phyloP scores from a whole-genome alignment of 2,888 invertebrate genomes.

The Stictocephala bisonia region DNA sequence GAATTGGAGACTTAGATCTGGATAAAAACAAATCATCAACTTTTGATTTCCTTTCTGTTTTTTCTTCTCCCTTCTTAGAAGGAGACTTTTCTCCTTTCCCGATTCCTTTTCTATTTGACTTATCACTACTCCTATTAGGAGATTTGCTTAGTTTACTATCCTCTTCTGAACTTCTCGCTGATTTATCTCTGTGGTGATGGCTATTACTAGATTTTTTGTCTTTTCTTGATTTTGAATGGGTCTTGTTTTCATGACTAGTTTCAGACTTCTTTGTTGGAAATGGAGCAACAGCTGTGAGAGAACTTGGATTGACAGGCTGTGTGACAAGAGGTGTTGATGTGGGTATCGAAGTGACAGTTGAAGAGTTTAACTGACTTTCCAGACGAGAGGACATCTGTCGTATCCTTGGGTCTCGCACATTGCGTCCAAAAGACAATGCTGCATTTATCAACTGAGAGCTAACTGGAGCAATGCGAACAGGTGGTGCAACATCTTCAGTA shows the following conservation, averaged over 20 bases:
- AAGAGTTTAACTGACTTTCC: conserved; percentile 7
- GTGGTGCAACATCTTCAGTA: conserved; percentile 3
- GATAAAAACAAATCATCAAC: background rate
- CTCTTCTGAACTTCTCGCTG: background rate
- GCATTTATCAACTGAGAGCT: conserved; percentile 46
- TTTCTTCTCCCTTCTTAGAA: conserved; percentile 4
- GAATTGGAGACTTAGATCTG: conserved; percentile 14
- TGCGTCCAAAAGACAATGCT: conserved; percentile 20
- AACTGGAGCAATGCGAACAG: conserved; percentile 45
- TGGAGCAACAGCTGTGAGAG: background rate
- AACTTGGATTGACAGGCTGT: background rate
- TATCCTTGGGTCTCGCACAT: conserved; percentile 40
- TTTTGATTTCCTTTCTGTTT: background rate
- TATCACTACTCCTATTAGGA: conserved; percentile 5
- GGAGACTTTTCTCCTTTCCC: conserved; percentile 6
- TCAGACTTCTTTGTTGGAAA: background rate
- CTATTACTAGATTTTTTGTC: conserved; percentile 21
- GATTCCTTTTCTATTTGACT: background rate
- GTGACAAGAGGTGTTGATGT: background rate
- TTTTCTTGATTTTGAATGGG: background rate
- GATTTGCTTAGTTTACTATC: conserved; percentile 1
- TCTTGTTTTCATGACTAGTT: background rate
- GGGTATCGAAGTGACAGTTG: background rate
- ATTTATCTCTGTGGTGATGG: background rate
- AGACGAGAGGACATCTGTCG: conserved; percentile 36